Evolutionary conservation across 2,888 invertebrate species (phyloP).

Genomic region (Epistrophe eligans): DNA sequence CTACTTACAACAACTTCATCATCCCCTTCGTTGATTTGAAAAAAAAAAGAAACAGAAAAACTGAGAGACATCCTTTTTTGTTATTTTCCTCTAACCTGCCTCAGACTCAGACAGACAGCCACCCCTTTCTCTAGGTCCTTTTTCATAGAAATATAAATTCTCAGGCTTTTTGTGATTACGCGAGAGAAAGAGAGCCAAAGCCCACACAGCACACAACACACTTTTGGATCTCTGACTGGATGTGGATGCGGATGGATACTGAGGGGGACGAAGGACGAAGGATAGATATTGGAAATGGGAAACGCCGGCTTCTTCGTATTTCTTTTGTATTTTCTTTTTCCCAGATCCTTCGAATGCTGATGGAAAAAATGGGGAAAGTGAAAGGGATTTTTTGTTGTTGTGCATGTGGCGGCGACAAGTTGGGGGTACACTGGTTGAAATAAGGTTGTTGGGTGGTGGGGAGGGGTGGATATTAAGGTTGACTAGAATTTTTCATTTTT

Average conservation of each 20-base stretch:
- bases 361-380: slow-evolving; percentile 74
- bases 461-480: slow-evolving; percentile 16
- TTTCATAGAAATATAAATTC: slow-evolving; percentile 35
- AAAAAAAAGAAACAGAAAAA: neutral
- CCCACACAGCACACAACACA: no score
- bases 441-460: neutral
- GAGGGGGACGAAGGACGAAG: neutral
- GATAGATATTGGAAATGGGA: slow-evolving; percentile 24
- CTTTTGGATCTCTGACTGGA: neutral
- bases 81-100: slow-evolving; percentile 32
- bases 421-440: neutral
- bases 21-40: slow-evolving; percentile 35
- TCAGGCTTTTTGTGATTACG: slow-evolving; percentile 59
- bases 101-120: slow-evolving; percentile 68
- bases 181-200: slow-evolving; percentile 64
- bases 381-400: slow-evolving; percentile 69
- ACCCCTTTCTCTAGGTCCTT: slow-evolving; percentile 49
- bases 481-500: slow-evolving; percentile 29
- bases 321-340: slow-evolving; percentile 66
- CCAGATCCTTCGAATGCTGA: slow-evolving; percentile 53
- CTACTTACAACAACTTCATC: slow-evolving; percentile 57
- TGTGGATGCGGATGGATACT: neutral
- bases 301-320: slow-evolving; percentile 71
- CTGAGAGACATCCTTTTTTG: slow-evolving; percentile 48
- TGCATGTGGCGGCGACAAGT: slow-evolving; percentile 1